Evolutionary conservation across 2,888 invertebrate genomes (phyloP).

Genomic region (Papilio elwesi): DNA sequence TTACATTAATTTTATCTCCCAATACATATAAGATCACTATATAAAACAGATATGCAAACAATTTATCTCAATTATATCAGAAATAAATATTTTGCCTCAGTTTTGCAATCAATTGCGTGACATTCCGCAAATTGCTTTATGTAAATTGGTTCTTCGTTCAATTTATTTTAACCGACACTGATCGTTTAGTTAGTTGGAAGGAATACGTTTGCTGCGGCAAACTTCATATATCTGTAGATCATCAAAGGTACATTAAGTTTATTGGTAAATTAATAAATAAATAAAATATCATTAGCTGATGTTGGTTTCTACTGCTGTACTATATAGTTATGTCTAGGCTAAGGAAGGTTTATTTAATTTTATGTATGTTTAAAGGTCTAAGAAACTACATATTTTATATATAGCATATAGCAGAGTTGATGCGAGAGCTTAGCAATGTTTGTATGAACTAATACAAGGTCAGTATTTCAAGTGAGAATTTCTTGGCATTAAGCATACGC

Average conservation of each 20-base stretch:
- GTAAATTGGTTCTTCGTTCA: conserved; percentile 34
- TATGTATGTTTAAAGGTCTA: no score
- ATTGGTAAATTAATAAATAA: not conserved
- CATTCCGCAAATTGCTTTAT: conserved; percentile 40
- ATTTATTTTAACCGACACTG: conserved; percentile 23
- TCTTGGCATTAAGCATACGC: conserved; percentile 10
- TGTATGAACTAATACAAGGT: conserved; percentile 15
- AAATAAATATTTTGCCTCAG: not conserved
- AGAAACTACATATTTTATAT: no score
- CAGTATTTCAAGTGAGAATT: conserved; percentile 20
- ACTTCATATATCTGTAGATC: not conserved
- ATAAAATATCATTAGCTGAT: no score
- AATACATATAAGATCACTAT: no score
- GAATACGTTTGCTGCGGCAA: not conserved
- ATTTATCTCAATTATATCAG: no score
- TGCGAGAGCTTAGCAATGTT: not conserved
- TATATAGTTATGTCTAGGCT: no score
- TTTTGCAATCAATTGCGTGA: conserved; percentile 28
- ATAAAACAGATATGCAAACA: no score
- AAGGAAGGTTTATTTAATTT: no score
- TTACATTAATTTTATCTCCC: no score
- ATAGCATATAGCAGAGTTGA: not conserved
- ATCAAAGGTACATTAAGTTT: not conserved
- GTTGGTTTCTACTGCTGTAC: no score
- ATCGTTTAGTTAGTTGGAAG: conserved; percentile 15